Conservation (phyloP, 2,113 vertebrate genomes). For the Camelus bactrianus region DNA sequence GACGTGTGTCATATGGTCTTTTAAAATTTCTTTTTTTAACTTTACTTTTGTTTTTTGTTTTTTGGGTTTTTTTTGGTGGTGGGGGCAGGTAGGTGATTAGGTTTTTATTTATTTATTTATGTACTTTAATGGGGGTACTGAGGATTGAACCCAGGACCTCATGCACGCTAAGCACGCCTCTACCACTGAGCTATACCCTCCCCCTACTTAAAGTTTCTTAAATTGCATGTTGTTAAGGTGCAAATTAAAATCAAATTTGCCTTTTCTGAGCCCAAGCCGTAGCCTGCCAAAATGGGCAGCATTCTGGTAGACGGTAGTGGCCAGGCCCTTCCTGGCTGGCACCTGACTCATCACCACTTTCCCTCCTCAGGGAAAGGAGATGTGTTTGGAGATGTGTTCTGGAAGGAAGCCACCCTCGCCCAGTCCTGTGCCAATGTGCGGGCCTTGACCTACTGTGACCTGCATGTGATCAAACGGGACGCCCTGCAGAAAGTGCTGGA, state of each 20-base stretch:
- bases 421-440: conserved; percentile 97
- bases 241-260: background rate
- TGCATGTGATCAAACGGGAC: conserved; percentile 96
- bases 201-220: background rate
- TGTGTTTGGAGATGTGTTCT: conserved; percentile 98
- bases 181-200: too few species aligned
- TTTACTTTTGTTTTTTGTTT: too few species aligned
- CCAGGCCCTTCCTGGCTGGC: background rate
- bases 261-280: background rate
- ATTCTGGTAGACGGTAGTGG: background rate
- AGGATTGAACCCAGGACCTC: too few species aligned
- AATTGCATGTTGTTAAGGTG: background rate
- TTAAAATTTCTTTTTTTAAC: background rate
- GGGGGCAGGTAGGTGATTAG: too few species aligned
- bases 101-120: too few species aligned
- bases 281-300: background rate
- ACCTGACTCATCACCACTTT: background rate
- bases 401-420: conserved; percentile 96
- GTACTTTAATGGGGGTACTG: too few species aligned
- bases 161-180: too few species aligned
- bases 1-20: background rate
- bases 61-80: too few species aligned
- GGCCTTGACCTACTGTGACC: conserved; percentile 97
- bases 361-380: conserved; percentile 94
- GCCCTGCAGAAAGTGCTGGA: conserved; percentile 98